Evolutionary conservation across 2,888 invertebrate genomes (phyloP).

Genomic region (Dinocampus coccinellae): DNA sequence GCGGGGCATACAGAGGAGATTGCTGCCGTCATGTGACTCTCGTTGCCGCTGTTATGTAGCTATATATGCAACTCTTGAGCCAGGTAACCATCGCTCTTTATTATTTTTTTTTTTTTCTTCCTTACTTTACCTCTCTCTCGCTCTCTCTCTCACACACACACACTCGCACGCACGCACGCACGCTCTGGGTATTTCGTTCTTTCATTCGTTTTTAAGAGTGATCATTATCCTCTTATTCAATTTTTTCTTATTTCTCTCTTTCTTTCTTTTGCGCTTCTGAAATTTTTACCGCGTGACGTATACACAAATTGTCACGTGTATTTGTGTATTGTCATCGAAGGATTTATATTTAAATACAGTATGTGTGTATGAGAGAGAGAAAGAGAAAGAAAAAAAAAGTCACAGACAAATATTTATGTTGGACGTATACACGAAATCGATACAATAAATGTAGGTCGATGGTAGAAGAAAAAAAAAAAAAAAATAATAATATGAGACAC

Average conservation of each 20-base stretch:
- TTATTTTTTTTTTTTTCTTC: constrained; percentile 40
- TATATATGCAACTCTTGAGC: constrained; percentile 37
- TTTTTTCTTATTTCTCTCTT: no score
- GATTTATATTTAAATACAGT: not conserved
- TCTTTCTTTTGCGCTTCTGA: constrained; percentile 30
- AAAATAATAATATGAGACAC: no score
- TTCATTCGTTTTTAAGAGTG: constrained; percentile 35
- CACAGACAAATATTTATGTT: not conserved
- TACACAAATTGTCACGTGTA: constrained; percentile 27
- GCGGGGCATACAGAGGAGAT: constrained; percentile 39
- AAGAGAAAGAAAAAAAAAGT: not conserved
- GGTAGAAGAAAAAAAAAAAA: not conserved
- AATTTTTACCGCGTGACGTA: constrained; percentile 31
- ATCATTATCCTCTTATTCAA: constrained; percentile 36
- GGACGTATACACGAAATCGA: not conserved
- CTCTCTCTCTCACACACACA: no score
- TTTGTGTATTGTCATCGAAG: constrained; percentile 4
- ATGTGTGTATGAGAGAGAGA: not conserved
- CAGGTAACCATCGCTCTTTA: constrained; percentile 40
- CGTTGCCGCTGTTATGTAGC: constrained; percentile 32
- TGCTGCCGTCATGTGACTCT: constrained; percentile 54
- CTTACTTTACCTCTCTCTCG: constrained; percentile 33
- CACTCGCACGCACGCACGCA: no score
- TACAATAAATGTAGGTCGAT: not conserved
- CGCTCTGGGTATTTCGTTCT: no score